Percentiles rank a stretch among this genome's conserved stretches.
These are phyloP conservation scores for Anguilla japonica DNA, from an alignment of 2,113 vertebrate species.

Conservation along the genomic window DNA sequence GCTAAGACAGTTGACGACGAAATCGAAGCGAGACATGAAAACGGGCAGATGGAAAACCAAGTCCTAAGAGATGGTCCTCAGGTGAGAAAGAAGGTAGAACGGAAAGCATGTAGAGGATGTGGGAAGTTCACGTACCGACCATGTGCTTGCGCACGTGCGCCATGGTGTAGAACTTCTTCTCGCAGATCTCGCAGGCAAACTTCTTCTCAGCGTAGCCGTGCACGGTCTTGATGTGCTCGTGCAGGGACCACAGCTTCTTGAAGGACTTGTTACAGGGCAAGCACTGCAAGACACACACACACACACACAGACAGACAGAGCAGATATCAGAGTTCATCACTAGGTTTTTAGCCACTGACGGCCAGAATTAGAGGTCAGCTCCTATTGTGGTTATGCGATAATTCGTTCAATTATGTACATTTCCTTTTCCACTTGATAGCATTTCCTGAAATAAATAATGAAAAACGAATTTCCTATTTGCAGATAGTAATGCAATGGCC, in stretches of 20 bases:
- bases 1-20: not conserved
- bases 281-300: slow-evolving; percentile 71
- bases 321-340: not conserved
- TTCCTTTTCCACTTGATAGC: too few species aligned
- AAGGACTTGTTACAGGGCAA: slow-evolving; percentile 97
- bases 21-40: not conserved
- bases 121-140: slow-evolving; percentile 83
- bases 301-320: slow-evolving; percentile 15
- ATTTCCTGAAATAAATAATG: too few species aligned
- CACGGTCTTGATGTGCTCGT: slow-evolving; percentile 97
- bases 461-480: not conserved
- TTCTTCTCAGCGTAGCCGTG: slow-evolving; percentile 98
- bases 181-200: slow-evolving; percentile 97
- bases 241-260: slow-evolving; percentile 98
- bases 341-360: not conserved
- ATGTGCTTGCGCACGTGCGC: slow-evolving; percentile 97
- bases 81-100: not conserved
- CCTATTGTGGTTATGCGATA: not conserved
- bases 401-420: too few species aligned
- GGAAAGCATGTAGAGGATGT: not conserved
- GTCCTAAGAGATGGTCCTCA: not conserved
- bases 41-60: too few species aligned
- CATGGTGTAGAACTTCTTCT: slow-evolving; percentile 99
- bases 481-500: not conserved
- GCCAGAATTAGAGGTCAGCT: not conserved